phyloP scores from a whole-genome alignment of 2,888 invertebrate genomes.

The Synanthedon myopaeformis region DNA sequence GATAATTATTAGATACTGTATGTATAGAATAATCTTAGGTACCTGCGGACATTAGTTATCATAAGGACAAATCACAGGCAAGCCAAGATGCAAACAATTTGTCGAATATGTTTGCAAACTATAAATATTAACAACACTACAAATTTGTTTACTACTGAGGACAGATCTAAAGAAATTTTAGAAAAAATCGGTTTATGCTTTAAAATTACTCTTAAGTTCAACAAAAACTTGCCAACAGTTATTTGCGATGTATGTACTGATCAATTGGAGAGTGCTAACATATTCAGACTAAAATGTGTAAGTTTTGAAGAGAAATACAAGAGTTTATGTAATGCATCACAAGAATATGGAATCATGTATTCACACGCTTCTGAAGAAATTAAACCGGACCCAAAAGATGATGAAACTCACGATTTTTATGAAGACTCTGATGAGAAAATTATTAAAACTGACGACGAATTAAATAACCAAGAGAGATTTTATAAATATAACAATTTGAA shows the following conservation, averaged over 20 bases:
- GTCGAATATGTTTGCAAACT: constrained; percentile 39
- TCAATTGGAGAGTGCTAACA: constrained; percentile 34
- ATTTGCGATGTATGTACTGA: constrained; percentile 38
- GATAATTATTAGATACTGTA: too few relatives aligned
- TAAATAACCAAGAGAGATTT: neutral
- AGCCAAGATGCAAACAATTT: constrained; percentile 11
- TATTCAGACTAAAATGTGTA: constrained; percentile 42
- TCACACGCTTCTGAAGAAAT: neutral
- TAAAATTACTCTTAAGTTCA: constrained; percentile 27
- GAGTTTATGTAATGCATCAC: constrained; percentile 10
- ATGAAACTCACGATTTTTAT: neutral
- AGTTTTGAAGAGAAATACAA: constrained; percentile 33
- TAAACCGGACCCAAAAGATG: neutral
- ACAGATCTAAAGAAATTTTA: constrained; percentile 25
- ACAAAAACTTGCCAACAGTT: constrained; percentile 27
- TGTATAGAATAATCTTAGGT: too few relatives aligned
- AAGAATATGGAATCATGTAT: neutral
- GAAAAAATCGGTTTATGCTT: constrained; percentile 41
- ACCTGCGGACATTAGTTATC: too few relatives aligned
- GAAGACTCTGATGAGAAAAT: neutral
- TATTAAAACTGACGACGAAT: neutral
- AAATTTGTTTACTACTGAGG: constrained; percentile 22
- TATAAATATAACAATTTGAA: neutral
- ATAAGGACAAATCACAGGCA: too few relatives aligned
- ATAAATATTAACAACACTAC: constrained; percentile 8